Evolutionary conservation across 2,888 invertebrate genomes (phyloP).

Genomic region (Lissonota sp.): DNA sequence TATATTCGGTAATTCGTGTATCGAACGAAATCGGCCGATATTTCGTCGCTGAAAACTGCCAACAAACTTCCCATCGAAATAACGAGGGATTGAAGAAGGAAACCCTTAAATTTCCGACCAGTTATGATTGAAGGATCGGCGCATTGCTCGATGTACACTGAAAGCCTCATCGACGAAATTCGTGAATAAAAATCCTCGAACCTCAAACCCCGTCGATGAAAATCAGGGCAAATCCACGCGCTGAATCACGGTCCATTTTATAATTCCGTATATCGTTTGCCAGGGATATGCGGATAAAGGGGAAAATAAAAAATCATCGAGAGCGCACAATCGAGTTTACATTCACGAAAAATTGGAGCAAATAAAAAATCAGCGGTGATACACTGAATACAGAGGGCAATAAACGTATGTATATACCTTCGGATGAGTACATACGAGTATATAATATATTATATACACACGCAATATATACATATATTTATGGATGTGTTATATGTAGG

Average conservation of each 20-base stretch:
- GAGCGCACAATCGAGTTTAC: constrained; percentile 17
- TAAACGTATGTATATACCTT: too few species aligned
- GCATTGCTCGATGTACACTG: too few species aligned
- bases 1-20: too few species aligned
- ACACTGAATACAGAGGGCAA: constrained; percentile 9
- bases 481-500: constrained; percentile 10
- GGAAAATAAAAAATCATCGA: too few species aligned
- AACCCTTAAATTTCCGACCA: not conserved
- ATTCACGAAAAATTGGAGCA: constrained; percentile 30
- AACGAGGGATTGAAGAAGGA: not conserved
- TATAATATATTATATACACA: not conserved
- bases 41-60: too few species aligned
- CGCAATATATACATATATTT: not conserved
- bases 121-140: too few species aligned
- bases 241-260: not conserved
- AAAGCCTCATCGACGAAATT: too few species aligned
- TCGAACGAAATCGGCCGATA: too few species aligned
- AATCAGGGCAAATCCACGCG: too few species aligned
- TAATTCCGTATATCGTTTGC: not conserved
- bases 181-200: too few species aligned
- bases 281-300: not conserved
- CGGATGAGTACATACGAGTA: constrained; percentile 13
- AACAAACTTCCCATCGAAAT: not conserved
- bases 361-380: not conserved
- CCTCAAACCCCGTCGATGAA: too few species aligned